Evolutionary conservation across 2,113 vertebrate species (phyloP).

Genomic region (Sialia sialis): DNA sequence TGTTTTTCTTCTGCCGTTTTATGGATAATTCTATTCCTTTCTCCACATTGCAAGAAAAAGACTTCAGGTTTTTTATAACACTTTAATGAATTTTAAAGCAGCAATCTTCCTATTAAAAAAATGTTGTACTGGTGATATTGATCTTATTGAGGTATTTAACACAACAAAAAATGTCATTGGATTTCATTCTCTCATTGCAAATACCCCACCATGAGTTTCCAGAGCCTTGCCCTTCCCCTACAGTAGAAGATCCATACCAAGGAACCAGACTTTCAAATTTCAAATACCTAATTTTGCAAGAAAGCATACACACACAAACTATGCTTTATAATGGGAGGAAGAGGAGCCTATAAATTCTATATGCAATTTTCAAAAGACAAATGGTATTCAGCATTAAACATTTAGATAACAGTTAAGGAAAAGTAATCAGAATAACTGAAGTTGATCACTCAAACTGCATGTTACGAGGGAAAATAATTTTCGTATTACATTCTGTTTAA

Average conservation of each 20-base stretch:
- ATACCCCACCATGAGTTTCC: not conserved
- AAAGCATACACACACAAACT: not conserved
- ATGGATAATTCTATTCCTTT: not conserved
- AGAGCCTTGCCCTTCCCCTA: not conserved
- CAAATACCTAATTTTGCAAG: not conserved
- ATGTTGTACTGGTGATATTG: not conserved
- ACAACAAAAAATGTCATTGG: not conserved
- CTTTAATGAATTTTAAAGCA: not conserved
- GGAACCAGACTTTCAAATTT: not conserved
- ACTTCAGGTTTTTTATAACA: not conserved
- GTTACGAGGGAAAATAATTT: conserved; percentile 2
- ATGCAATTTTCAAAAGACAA: not conserved
- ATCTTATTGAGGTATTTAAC: not conserved
- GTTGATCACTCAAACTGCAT: not conserved
- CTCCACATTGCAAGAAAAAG: not conserved
- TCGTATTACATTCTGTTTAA: conserved; percentile 12
- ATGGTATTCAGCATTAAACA: not conserved
- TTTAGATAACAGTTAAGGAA: not conserved
- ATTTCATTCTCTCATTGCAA: not conserved
- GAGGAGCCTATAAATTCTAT: not conserved
- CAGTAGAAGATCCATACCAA: not conserved
- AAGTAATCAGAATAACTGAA: not conserved
- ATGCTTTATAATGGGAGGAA: not conserved
- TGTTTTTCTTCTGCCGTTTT: not conserved
- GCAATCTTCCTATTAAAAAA: not conserved